These are phyloP conservation scores for Vespertilio murinus DNA, from an alignment of 2,797 vertebrate genomes.

Conservation along the genomic window DNA sequence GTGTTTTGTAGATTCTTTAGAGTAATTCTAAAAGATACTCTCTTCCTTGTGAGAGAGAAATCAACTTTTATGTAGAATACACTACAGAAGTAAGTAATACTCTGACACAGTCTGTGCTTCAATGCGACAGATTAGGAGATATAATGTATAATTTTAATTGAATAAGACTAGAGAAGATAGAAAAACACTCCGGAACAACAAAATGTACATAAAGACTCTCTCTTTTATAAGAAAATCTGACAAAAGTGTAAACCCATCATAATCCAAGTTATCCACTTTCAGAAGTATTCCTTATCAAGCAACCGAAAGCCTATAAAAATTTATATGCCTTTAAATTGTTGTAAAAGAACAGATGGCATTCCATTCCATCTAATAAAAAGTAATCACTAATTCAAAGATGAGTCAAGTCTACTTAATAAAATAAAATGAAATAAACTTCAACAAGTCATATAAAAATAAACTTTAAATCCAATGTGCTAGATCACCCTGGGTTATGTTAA, in stretches of 20 bases:
- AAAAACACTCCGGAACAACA: background rate
- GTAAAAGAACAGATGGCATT: conserved; percentile 42
- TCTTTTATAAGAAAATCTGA: conserved; percentile 33
- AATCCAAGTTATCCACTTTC: background rate
- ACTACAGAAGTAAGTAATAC: conserved; percentile 19
- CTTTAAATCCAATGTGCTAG: background rate
- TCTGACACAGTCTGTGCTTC: background rate
- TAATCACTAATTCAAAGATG: conserved; percentile 45
- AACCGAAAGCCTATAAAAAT: conserved; percentile 10
- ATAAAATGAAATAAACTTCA: background rate
- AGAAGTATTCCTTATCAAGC: conserved; percentile 52
- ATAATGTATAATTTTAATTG: background rate
- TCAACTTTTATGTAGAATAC: background rate
- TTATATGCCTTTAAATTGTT: background rate
- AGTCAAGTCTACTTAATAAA: background rate
- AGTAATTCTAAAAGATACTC: conserved; percentile 32
- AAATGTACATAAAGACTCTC: background rate
- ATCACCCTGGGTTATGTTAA: background rate
- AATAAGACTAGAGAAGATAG: background rate
- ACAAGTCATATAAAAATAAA: background rate
- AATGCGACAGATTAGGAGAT: background rate
- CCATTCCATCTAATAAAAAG: conserved; percentile 51
- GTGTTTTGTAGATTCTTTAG: background rate
- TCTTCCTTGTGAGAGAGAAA: conserved; percentile 12
- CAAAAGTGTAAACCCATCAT: conserved; percentile 20